Percentiles rank a stretch among this genome's conserved stretches.
These are phyloP conservation scores for Misgurnus anguillicaudatus DNA, from an alignment of 2,113 vertebrate species.

Conservation along the genomic window DNA sequence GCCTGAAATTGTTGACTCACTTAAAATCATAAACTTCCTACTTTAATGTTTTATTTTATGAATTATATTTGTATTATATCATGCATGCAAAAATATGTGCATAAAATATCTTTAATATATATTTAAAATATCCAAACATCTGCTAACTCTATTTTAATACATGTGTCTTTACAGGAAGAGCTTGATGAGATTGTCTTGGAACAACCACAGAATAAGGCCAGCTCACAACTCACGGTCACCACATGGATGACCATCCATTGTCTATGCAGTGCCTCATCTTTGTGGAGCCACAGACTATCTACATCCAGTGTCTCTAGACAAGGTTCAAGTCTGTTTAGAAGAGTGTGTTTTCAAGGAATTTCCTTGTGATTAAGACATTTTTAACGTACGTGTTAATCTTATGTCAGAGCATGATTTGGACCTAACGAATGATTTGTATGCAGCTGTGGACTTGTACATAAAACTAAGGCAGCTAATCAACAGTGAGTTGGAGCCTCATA, in stretches of 20 bases:
- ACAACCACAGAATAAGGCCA: neutral
- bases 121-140: no score
- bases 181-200: neutral
- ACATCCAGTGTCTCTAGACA: neutral
- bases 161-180: neutral
- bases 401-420: neutral
- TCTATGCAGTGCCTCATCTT: neutral
- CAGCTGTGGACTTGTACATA: constrained; percentile 8
- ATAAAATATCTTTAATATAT: no score
- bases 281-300: neutral
- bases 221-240: neutral
- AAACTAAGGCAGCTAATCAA: neutral
- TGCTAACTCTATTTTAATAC: neutral
- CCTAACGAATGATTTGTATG: neutral
- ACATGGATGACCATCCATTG: neutral
- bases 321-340: neutral
- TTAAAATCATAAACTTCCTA: no score
- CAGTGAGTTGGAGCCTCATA: neutral
- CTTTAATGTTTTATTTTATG: no score
- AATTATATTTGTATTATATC: no score
- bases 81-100: no score
- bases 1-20: no score
- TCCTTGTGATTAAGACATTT: constrained; percentile 15
- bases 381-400: neutral
- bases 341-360: neutral